These are phyloP conservation scores for Rhorus exstirpatorius DNA, from an alignment of 2,888 invertebrate species.

Conservation along the genomic window DNA sequence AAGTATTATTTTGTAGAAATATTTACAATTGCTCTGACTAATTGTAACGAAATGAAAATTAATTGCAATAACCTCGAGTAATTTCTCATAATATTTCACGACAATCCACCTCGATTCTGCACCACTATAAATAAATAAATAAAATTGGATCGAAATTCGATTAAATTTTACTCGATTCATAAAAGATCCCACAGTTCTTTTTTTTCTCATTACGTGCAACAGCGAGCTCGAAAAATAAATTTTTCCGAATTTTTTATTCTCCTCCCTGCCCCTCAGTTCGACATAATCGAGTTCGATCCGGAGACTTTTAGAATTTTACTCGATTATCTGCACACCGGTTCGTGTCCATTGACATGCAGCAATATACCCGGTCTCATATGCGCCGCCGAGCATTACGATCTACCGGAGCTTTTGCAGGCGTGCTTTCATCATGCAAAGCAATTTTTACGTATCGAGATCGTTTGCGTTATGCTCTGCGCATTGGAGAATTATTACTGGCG, in stretches of 20 bases:
- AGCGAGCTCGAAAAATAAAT: not conserved
- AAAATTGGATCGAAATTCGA: no score
- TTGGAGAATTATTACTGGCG: slow-evolving; percentile 98
- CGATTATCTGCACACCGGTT: slow-evolving; percentile 97
- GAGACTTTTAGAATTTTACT: slow-evolving; percentile 96
- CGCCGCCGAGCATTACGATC: slow-evolving; percentile 97
- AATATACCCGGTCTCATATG: slow-evolving; percentile 97
- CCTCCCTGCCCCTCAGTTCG: slow-evolving; percentile 90
- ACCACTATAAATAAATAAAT: no score
- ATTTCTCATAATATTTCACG: no score
- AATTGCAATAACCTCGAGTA: no score
- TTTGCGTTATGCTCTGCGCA: slow-evolving; percentile 96
- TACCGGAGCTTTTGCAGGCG: slow-evolving; percentile 96
- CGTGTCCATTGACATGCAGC: slow-evolving; percentile 96
- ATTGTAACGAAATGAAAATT: no score
- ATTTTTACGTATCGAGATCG: slow-evolving; percentile 96
- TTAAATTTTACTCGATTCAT: no score
- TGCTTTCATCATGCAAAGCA: slow-evolving; percentile 98
- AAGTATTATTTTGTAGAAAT: no score
- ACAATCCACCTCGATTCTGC: no score
- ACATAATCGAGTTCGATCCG: slow-evolving; percentile 97
- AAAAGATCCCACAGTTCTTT: no score
- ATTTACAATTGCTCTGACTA: no score
- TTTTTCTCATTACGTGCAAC: not conserved
- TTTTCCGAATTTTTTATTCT: not conserved